Evolutionary conservation across 2,797 vertebrate species (phyloP).

Genomic region (Enteromius mattozi): DNA sequence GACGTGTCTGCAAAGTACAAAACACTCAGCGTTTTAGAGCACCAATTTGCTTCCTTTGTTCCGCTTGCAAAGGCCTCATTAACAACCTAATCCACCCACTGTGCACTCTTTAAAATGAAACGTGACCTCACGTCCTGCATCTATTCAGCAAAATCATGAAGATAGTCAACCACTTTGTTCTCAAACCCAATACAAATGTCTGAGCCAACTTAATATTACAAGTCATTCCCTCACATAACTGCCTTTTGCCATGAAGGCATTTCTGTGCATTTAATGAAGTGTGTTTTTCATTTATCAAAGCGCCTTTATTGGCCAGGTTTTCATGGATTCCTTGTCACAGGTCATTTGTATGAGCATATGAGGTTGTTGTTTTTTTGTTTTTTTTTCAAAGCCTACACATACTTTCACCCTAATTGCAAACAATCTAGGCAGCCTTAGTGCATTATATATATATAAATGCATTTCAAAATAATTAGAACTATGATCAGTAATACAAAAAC

Average conservation of each 20-base stretch:
- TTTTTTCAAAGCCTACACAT: neutral
- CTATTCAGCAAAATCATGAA: slow-evolving; percentile 42
- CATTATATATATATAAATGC: neutral
- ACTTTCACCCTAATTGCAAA: neutral
- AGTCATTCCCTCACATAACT: slow-evolving; percentile 44
- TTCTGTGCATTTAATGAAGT: slow-evolving; percentile 45
- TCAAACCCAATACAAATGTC: slow-evolving; percentile 47
- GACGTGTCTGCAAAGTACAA: slow-evolving; percentile 25
- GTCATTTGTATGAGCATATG: slow-evolving; percentile 8
- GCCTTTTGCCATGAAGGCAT: slow-evolving; percentile 39
- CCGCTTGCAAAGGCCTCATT: slow-evolving; percentile 48
- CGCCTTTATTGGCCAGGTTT: slow-evolving; percentile 34
- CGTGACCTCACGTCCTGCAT: slow-evolving; percentile 13
- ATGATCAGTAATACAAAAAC: no score
- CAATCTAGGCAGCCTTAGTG: neutral
- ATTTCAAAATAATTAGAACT: neutral
- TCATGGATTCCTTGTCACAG: slow-evolving; percentile 12
- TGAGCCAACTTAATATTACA: slow-evolving; percentile 34
- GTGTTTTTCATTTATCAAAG: slow-evolving; percentile 42
- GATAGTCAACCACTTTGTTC: slow-evolving; percentile 24
- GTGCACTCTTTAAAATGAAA: slow-evolving; percentile 41
- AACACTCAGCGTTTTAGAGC: slow-evolving; percentile 26
- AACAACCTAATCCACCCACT: slow-evolving; percentile 34
- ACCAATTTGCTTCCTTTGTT: slow-evolving; percentile 48
- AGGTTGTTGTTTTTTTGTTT: neutral